Evolutionary conservation across 1,140 invertebrate genomes (phyloP), one percentile per base, ranked within the genome.

Genomic region (Bicyclus anynana): DNA sequence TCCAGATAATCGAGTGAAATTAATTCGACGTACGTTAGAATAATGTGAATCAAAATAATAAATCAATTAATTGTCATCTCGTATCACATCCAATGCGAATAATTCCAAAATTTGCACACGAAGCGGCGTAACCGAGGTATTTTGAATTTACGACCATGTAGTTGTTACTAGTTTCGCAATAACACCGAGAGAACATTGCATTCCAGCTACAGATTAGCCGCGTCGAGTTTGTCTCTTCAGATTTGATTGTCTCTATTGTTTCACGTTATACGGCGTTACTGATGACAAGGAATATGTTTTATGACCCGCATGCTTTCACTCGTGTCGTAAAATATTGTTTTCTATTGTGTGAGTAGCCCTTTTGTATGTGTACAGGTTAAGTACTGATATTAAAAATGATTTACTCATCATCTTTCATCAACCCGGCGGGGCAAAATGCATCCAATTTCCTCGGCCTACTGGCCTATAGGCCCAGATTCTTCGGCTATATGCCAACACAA

Each of bases 131-230:
- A 17, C 37, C 13, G 14, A 16, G 37, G 37, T 14, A 40, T 40
- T n/a, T 14, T 40, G 37, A 40, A 40, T 40, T 40, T 40, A 40
- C 17, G 37, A 14, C 13, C 37, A 5, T 16, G 37, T 40, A 16
- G 37, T 40, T 40, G 37, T 40, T 40, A 16, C 37, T 17, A 40
- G 33, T 40, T 40, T 1, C 37, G 37, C 37, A 40, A 40, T 40
- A 40, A 40, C 37, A 40, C 37, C 17, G 37, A 40, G 13, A 35
- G 37, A 40, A 40, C 17, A 40, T 40, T 40, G 37, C 37, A 40
- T 40, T 40, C 37, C 37, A 5, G 37, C 37, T 12, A 40, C 16
- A 17, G 37, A 40, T 40, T 40, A 40, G 5, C 37, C 16, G 17
- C 12, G 37, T 9, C 10, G 37, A 16, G 16, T 14, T 40, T 14